Conservation (phyloP, 2,797 vertebrate genomes). For the Serranus cabrilla region DNA sequence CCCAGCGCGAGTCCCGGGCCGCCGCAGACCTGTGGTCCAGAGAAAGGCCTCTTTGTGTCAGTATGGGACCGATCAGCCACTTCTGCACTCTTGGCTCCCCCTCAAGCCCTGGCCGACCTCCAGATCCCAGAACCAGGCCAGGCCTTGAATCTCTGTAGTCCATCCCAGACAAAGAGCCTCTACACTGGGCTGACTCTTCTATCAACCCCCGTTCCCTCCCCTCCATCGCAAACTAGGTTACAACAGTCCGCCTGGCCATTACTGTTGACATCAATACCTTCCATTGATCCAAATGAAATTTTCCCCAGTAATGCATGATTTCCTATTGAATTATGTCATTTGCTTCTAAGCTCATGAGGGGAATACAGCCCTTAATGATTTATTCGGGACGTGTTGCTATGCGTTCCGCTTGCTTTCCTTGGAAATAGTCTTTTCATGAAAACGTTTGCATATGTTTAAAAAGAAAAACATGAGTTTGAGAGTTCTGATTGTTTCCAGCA, state of each 20-base stretch:
- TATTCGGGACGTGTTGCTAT: conserved; percentile 42
- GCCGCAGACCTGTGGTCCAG: conserved; percentile 62
- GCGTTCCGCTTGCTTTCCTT: conserved; percentile 31
- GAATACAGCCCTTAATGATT: conserved; percentile 59
- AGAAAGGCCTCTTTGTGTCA: conserved; percentile 81
- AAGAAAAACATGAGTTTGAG: conserved; percentile 29
- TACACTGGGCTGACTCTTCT: conserved; percentile 71
- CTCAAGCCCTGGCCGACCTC: conserved; percentile 73
- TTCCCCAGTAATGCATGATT: conserved; percentile 72
- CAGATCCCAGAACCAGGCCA: conserved; percentile 76
- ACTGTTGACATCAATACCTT: conserved; percentile 75
- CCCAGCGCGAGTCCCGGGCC: conserved; percentile 47
- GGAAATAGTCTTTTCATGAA: conserved; percentile 35
- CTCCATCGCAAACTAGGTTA: conserved; percentile 66
- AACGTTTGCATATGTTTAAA: conserved; percentile 32
- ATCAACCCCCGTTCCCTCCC: conserved; percentile 44
- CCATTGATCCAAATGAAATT: conserved; percentile 78
- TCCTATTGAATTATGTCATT: conserved; percentile 81
- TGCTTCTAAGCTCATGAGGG: conserved; percentile 50
- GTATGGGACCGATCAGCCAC: conserved; percentile 69
- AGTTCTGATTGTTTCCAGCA: conserved; percentile 42
- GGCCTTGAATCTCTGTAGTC: conserved; percentile 65
- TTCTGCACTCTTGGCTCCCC: conserved; percentile 75
- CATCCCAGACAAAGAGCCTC: conserved; percentile 75
- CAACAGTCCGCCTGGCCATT: conserved; percentile 57